Conservation (phyloP, 2,888 invertebrate genomes). For the Idaea straminata region DNA sequence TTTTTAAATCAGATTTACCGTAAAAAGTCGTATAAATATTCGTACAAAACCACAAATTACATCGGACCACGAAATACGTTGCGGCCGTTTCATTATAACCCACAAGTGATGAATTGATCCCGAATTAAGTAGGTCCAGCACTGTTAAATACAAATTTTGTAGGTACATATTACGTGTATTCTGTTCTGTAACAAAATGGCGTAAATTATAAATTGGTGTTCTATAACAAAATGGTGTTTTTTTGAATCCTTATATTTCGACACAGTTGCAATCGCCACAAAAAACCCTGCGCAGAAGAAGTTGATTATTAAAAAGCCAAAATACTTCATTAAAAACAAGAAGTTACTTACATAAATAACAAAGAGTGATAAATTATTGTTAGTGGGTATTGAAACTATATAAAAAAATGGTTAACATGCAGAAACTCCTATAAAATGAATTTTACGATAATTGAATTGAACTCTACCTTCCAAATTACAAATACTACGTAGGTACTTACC, state of each 20-base stretch:
- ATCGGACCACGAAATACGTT: conserved; percentile 55
- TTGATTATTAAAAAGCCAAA: too few species aligned
- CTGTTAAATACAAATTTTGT: neutral
- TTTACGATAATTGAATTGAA: neutral
- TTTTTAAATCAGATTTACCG: conserved; percentile 28
- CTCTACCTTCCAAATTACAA: neutral
- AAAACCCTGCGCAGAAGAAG: too few species aligned
- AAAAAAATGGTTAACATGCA: neutral
- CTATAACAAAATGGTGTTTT: neutral
- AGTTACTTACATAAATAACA: too few species aligned
- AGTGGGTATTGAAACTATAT: too few species aligned
- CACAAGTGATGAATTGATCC: conserved; percentile 56
- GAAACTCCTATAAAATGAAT: neutral
- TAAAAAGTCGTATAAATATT: conserved; percentile 36
- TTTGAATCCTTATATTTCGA: too few species aligned
- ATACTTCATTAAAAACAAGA: too few species aligned
- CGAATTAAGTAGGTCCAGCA: conserved; percentile 37
- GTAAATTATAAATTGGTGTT: neutral
- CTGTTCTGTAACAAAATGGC: neutral
- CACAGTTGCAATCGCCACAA: too few species aligned
- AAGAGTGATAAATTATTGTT: too few species aligned
- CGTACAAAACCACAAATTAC: conserved; percentile 61
- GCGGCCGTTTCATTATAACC: conserved; percentile 63
- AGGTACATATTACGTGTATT: neutral
- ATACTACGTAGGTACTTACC: too few species aligned